Percentiles rank a stretch among this genome's conserved stretches.
Conservation (phyloP, 2,888 invertebrate species). For the Stomorhina lunata region DNA sequence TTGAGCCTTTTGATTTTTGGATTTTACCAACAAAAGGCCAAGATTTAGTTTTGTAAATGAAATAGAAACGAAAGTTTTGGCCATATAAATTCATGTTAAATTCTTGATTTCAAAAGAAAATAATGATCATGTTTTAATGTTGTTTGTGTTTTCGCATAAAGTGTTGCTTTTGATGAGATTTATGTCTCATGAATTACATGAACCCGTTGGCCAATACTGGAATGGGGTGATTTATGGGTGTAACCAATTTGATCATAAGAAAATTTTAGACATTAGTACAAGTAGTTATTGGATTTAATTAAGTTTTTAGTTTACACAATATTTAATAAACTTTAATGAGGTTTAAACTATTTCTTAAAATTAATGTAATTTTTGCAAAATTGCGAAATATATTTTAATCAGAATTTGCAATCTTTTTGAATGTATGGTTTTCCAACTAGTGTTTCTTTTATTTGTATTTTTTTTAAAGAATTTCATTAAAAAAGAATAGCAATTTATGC, state of each 20-base stretch:
- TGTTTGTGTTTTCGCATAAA: conserved; percentile 76
- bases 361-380: no score
- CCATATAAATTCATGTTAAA: conserved; percentile 55
- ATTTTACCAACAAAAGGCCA: conserved; percentile 62
- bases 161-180: conserved; percentile 75
- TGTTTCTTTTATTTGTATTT: no score
- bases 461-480: no score
- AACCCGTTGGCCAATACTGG: conserved; percentile 65
- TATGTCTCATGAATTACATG: conserved; percentile 77
- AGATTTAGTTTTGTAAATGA: conserved; percentile 75
- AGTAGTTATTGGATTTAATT: conserved; percentile 38
- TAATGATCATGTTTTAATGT: conserved; percentile 59
- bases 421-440: no score
- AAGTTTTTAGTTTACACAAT: no score
- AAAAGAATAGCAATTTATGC: no score
- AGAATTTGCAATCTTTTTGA: no score
- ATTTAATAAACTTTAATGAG: no score
- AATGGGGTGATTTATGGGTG: conserved; percentile 62
- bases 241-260: conserved; percentile 34
- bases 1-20: conserved; percentile 65
- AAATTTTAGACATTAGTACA: conserved; percentile 51
- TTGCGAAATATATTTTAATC: no score
- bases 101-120: conserved; percentile 37
- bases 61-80: conserved; percentile 67
- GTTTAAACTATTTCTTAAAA: no score